Evolutionary conservation across 2,113 vertebrate species (phyloP).

Genomic region (Butorides virescens): DNA sequence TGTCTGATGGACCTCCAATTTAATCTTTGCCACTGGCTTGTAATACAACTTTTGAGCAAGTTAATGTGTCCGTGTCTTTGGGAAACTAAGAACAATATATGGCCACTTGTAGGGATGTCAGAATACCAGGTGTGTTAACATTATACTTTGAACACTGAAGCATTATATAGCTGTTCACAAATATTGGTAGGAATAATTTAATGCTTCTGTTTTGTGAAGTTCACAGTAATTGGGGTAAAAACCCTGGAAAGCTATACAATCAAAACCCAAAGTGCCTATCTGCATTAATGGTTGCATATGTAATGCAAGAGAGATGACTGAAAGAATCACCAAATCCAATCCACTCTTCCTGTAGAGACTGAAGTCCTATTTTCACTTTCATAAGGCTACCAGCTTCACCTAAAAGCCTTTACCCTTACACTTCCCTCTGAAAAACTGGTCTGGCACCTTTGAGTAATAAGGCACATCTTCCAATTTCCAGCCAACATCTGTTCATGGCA

Average conservation of each 20-base stretch:
- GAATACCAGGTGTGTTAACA: not conserved
- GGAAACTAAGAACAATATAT: not conserved
- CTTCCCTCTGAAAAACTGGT: not conserved
- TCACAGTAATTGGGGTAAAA: not conserved
- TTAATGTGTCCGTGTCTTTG: not conserved
- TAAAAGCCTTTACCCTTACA: not conserved
- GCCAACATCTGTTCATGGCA: slow-evolving; percentile 10
- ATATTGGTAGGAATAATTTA: not conserved
- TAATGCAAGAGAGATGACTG: not conserved
- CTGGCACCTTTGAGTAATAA: not conserved
- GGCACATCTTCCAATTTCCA: not conserved
- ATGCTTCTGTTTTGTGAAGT: not conserved
- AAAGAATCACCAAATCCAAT: not conserved
- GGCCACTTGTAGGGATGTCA: not conserved
- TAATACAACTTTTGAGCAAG: not conserved
- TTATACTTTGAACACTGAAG: not conserved
- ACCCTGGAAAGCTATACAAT: not conserved
- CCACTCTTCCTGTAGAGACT: not conserved
- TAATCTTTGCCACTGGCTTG: not conserved
- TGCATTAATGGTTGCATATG: not conserved
- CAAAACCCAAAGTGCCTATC: not conserved
- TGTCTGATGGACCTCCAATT: not conserved
- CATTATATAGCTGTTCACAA: not conserved
- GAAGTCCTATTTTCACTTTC: not conserved
- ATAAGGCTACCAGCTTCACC: not conserved